Evolutionary conservation across 1,140 invertebrate species (phyloP).

Genomic region (Microplitis mediator): DNA sequence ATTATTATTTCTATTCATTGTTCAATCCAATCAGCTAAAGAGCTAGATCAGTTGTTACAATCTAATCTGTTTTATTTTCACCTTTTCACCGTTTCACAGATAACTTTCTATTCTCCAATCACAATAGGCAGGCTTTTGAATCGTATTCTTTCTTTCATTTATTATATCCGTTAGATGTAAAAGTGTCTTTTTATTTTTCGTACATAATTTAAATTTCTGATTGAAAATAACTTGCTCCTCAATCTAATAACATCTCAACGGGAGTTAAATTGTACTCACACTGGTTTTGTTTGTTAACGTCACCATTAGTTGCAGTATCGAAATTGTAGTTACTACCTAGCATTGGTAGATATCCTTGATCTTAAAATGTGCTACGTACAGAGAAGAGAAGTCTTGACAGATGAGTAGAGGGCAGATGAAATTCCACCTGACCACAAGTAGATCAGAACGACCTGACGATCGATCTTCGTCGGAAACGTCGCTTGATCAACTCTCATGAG

Average conservation of each 20-base stretch:
- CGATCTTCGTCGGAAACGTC: conserved; percentile 25
- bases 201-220: background rate
- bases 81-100: conserved; percentile 39
- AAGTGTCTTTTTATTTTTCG: conserved; percentile 11
- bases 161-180: background rate
- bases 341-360: background rate
- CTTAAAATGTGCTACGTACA: background rate
- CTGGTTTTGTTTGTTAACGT: background rate
- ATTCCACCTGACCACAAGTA: conserved; percentile 35
- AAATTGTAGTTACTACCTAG: background rate
- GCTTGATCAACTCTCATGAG: conserved; percentile 15
- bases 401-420: conserved; percentile 20
- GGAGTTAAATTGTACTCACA: background rate
- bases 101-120: conserved; percentile 47
- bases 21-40: conserved; percentile 10
- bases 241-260: background rate
- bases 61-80: conserved; percentile 39
- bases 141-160: background rate
- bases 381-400: too few relatives aligned
- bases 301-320: conserved; percentile 16
- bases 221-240: too few relatives aligned
- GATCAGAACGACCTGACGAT: conserved; percentile 22
- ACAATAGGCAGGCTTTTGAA: conserved; percentile 32
- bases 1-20: background rate
- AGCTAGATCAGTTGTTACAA: conserved; percentile 31